Evolutionary conservation across 2,888 invertebrate genomes (phyloP).

Genomic region (Noctua janthe): DNA sequence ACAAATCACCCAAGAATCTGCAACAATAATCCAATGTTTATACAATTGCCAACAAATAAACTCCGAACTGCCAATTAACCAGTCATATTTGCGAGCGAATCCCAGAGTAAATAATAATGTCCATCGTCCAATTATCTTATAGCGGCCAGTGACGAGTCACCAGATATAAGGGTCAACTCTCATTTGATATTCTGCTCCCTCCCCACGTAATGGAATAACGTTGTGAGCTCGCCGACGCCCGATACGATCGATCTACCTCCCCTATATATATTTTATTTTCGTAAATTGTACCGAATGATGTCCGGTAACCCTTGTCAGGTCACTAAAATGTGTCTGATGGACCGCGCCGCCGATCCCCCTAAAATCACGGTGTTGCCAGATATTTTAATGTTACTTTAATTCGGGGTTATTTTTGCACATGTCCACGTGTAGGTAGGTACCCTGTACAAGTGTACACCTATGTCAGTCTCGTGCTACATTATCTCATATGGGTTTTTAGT

Average conservation of each 20-base stretch:
- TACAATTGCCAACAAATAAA: slow-evolving; percentile 47
- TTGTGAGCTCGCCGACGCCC: slow-evolving; percentile 80
- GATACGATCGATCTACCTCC: slow-evolving; percentile 81
- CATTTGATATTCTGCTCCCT: slow-evolving; percentile 85
- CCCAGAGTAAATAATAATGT: slow-evolving; percentile 66
- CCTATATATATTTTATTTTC: slow-evolving; percentile 86
- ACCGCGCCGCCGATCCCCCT: slow-evolving; percentile 58
- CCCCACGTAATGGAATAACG: slow-evolving; percentile 88
- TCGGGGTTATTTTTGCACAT: slow-evolving; percentile 26
- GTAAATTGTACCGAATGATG: slow-evolving; percentile 86
- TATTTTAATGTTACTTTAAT: slow-evolving; percentile 65
- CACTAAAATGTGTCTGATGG: slow-evolving; percentile 76
- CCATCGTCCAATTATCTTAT: slow-evolving; percentile 73
- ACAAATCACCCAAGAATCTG: slow-evolving; percentile 18
- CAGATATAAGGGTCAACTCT: slow-evolving; percentile 83
- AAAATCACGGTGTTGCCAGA: slow-evolving; percentile 68
- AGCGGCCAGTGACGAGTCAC: slow-evolving; percentile 72
- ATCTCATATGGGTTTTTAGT: background rate
- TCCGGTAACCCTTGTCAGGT: slow-evolving; percentile 84
- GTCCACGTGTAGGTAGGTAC: background rate
- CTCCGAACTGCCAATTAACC: slow-evolving; percentile 57
- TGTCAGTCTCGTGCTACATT: slow-evolving; percentile 4
- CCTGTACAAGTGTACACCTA: background rate
- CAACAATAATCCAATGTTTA: slow-evolving; percentile 39
- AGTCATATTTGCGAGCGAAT: slow-evolving; percentile 61